These are phyloP conservation scores for Netelia virgata DNA, from an alignment of 2,888 invertebrate genomes.

Conservation along the genomic window DNA sequence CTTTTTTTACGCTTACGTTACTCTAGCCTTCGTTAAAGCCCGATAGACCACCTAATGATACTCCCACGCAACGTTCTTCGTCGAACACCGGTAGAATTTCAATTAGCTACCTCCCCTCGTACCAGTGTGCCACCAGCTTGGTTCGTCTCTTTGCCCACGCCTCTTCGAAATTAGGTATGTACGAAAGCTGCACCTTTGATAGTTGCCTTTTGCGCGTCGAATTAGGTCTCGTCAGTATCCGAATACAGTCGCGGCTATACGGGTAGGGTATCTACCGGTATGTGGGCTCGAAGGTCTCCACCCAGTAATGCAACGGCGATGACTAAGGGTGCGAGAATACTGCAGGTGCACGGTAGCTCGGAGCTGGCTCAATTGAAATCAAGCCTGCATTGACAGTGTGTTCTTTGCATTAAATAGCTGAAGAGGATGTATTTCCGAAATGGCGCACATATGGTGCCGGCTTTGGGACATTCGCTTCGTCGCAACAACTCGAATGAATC, in stretches of 20 bases:
- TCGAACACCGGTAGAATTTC: no score
- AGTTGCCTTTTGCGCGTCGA: neutral
- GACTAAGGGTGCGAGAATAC: neutral
- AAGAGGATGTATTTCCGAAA: neutral
- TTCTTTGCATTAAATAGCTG: slow-evolving; percentile 33
- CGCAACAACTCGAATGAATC: slow-evolving; percentile 67
- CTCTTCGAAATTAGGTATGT: no score
- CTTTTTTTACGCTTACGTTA: no score
- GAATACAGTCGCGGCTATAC: neutral
- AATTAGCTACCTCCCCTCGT: no score
- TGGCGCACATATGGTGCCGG: slow-evolving; percentile 30
- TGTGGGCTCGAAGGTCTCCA: neutral
- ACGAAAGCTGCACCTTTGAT: neutral
- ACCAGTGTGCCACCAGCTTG: no score
- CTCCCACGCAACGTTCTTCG: no score
- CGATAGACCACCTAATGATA: no score
- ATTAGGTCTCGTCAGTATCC: neutral
- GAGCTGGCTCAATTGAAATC: slow-evolving; percentile 76
- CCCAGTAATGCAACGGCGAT: neutral
- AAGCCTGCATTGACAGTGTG: slow-evolving; percentile 69
- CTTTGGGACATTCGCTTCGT: slow-evolving; percentile 65
- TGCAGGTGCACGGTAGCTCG: slow-evolving; percentile 12
- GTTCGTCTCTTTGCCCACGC: no score
- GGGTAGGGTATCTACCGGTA: neutral
- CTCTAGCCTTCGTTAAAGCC: no score